Percentiles rank a stretch among this genome's conserved stretches.
These are phyloP conservation scores for Macrotus californicus DNA, from an alignment of 2,113 vertebrate genomes.

Conservation along the genomic window DNA sequence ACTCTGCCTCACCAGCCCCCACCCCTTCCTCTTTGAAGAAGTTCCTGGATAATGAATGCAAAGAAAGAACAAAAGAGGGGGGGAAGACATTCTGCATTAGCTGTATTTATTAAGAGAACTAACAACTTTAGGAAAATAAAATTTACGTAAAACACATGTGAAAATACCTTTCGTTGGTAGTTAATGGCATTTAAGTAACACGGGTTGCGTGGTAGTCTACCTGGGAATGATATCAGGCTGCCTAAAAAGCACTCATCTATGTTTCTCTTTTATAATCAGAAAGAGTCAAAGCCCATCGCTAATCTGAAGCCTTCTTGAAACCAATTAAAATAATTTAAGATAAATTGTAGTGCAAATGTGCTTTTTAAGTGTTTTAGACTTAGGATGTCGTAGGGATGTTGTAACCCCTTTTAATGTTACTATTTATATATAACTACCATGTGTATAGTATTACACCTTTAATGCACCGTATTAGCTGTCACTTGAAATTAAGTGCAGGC, in stretches of 20 bases:
- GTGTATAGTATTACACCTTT: constrained; percentile 56
- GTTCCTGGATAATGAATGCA: constrained; percentile 75
- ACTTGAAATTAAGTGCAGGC: constrained; percentile 64
- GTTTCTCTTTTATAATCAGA: constrained; percentile 64
- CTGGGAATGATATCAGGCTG: constrained; percentile 20
- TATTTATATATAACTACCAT: constrained; percentile 61
- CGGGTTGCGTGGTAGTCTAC: constrained; percentile 21
- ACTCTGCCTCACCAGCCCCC: constrained; percentile 34
- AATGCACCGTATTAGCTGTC: constrained; percentile 51
- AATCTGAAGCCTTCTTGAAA: constrained; percentile 68
- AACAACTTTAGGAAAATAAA: constrained; percentile 68
- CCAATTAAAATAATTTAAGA: constrained; percentile 74
- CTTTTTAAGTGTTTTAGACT: constrained; percentile 70
- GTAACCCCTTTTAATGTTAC: constrained; percentile 56
- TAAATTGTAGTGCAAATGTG: constrained; percentile 60
- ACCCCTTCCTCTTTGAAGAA: constrained; percentile 72
- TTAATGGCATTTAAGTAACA: constrained; percentile 57
- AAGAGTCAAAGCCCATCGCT: constrained; percentile 61
- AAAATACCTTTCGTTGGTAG: constrained; percentile 47
- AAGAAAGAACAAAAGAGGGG: neutral
- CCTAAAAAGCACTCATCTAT: constrained; percentile 55
- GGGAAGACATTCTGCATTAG: constrained; percentile 32
- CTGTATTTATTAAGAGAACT: constrained; percentile 55
- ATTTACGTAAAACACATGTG: constrained; percentile 35
- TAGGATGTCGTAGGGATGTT: constrained; percentile 53